A percentile compares a stretch with the other conserved stretches of the same genome.
Evolutionary conservation across 1,140 invertebrate genomes (phyloP).

Genomic region (Oryzaephilus surinamensis): DNA sequence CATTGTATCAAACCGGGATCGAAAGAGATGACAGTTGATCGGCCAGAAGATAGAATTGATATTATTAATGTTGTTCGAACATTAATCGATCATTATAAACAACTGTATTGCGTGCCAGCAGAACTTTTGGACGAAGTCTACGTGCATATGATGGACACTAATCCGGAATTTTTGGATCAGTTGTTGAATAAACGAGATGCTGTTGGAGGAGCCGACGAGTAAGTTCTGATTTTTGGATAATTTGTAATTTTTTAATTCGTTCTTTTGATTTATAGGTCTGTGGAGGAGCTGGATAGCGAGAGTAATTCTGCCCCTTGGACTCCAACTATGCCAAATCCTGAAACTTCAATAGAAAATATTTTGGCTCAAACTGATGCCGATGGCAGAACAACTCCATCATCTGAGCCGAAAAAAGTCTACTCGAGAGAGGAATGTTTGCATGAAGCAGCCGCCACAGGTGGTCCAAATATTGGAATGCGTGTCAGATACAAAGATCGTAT

Average conservation of each 20-base stretch:
- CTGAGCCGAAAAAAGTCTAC: slow-evolving; percentile 44
- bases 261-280: slow-evolving; percentile 15
- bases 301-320: slow-evolving; percentile 31
- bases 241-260: background rate
- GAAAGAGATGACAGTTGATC: slow-evolving; percentile 49
- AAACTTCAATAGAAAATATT: slow-evolving; percentile 24
- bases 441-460: slow-evolving; percentile 55
- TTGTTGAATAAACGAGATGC: slow-evolving; percentile 42
- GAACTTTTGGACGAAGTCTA: slow-evolving; percentile 78
- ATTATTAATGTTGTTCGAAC: slow-evolving; percentile 78
- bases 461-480: slow-evolving; percentile 40
- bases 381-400: slow-evolving; percentile 17
- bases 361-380: slow-evolving; percentile 19
- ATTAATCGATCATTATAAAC: slow-evolving; percentile 68
- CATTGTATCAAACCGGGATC: slow-evolving; percentile 60
- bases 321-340: slow-evolving; percentile 23
- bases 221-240: slow-evolving; percentile 22
- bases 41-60: slow-evolving; percentile 71
- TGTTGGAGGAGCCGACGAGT: slow-evolving; percentile 42
- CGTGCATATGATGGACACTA: slow-evolving; percentile 68
- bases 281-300: slow-evolving; percentile 31
- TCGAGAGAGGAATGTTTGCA: slow-evolving; percentile 62
- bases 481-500: slow-evolving; percentile 36
- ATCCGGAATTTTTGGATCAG: slow-evolving; percentile 66
- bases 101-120: slow-evolving; percentile 65